Percentiles rank a stretch among this genome's conserved stretches.
Evolutionary conservation across 2,797 vertebrate genomes (phyloP).

Genomic region (Garrulus glandarius): DNA sequence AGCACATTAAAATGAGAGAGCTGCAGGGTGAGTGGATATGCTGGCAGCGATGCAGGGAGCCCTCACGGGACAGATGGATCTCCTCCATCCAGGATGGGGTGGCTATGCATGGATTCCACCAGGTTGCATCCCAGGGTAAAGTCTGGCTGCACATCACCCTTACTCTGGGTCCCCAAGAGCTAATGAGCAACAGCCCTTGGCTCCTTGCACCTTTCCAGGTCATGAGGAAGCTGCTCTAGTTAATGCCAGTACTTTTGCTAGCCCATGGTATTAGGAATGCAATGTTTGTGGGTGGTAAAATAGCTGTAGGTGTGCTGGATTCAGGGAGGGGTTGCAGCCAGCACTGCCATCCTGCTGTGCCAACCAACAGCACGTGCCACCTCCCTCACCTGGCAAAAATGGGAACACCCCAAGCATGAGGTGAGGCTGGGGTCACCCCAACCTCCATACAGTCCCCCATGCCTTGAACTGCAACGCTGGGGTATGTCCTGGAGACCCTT

Average conservation of each 20-base stretch:
- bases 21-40: fast-evolving
- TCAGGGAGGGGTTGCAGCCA: fast-evolving
- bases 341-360: fast-evolving
- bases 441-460: fast-evolving
- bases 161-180: neutral
- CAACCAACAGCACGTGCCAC: neutral
- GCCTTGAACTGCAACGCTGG: neutral
- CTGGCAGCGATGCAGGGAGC: neutral
- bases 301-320: neutral
- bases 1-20: neutral
- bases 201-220: neutral
- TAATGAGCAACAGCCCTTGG: neutral
- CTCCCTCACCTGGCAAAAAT: neutral
- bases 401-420: fast-evolving
- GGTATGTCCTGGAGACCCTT: neutral
- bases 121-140: neutral
- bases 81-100: neutral
- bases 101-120: neutral
- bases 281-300: neutral
- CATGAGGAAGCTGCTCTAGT: neutral
- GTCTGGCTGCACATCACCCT: neutral
- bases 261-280: neutral
- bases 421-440: neutral
- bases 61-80: neutral
- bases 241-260: neutral